phyloP scores from a whole-genome alignment of 2,797 vertebrate genomes.

The Ceryle rudis region DNA sequence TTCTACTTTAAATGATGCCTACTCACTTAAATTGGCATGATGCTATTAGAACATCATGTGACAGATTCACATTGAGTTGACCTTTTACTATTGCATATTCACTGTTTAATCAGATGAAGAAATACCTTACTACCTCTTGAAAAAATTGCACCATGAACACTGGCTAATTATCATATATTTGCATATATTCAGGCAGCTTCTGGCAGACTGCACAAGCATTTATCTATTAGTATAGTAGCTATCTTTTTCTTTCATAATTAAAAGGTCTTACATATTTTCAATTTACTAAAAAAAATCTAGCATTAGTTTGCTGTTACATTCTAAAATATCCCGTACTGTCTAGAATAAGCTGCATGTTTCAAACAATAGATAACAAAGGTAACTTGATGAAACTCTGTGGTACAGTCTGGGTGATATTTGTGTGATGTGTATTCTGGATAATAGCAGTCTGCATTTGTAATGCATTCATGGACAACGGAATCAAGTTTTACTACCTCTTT shows the following conservation, averaged over 20 bases:
- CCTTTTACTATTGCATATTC: constrained; percentile 59
- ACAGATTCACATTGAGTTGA: constrained; percentile 53
- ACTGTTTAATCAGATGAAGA: constrained; percentile 62
- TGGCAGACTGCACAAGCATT: background rate
- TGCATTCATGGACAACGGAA: background rate
- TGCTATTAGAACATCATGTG: constrained; percentile 13
- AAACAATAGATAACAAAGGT: background rate
- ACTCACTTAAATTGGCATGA: background rate
- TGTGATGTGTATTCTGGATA: background rate
- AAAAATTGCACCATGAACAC: constrained; percentile 29
- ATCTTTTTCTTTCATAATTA: background rate
- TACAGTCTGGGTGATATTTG: background rate
- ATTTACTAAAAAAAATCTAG: background rate
- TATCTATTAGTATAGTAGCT: background rate
- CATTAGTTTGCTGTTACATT: background rate
- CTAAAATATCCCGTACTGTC: background rate
- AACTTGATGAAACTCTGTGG: background rate
- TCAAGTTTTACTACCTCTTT: background rate
- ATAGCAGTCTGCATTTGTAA: background rate
- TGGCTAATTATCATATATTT: constrained; percentile 67
- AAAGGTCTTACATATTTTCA: background rate
- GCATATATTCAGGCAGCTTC: constrained; percentile 42
- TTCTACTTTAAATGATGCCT: constrained; percentile 49
- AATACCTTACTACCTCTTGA: constrained; percentile 44
- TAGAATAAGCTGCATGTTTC: background rate